phyloP scores from a whole-genome alignment of 1,140 invertebrate species.

The Oncopodura yosiiana region DNA sequence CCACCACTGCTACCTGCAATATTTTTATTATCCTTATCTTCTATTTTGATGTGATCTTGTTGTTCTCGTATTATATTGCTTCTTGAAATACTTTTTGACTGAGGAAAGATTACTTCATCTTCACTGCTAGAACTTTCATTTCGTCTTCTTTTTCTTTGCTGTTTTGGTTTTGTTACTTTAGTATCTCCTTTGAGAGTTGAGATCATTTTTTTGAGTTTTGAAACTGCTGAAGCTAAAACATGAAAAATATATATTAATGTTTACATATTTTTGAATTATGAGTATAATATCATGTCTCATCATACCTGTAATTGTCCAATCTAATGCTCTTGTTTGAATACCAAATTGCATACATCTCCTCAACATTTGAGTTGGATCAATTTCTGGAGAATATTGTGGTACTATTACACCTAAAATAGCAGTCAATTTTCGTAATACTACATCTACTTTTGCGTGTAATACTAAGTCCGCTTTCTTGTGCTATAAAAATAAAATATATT shows the following conservation, averaged over 20 bases:
- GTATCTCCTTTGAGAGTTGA: conserved; percentile 3
- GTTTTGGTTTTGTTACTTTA: conserved; percentile 3
- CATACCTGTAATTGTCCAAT: conserved; percentile 51
- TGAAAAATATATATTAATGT: not conserved
- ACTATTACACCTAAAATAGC: conserved; percentile 60
- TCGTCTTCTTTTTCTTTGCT: not conserved
- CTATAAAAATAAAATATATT: conserved; percentile 41
- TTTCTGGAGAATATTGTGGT: conserved; percentile 53
- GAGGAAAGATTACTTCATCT: not conserved
- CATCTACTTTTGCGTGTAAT: conserved; percentile 82
- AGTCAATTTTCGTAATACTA: conserved; percentile 66
- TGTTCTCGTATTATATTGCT: not conserved
- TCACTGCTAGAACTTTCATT: conserved; percentile 15
- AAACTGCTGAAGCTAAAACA: conserved; percentile 8
- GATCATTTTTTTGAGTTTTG: conserved; percentile 16
- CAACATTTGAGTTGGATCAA: conserved; percentile 55
- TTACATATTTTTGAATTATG: not conserved
- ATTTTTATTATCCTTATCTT: not conserved
- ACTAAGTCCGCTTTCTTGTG: conserved; percentile 84
- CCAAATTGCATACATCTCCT: conserved; percentile 18
- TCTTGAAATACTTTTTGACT: not conserved
- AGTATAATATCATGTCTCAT: not conserved
- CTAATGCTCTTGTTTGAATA: conserved; percentile 38
- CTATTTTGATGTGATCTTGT: not conserved
- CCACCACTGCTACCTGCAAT: not conserved